phyloP scores from a whole-genome alignment of 2,888 invertebrate species.

The Ceratothoa steindachneri region DNA sequence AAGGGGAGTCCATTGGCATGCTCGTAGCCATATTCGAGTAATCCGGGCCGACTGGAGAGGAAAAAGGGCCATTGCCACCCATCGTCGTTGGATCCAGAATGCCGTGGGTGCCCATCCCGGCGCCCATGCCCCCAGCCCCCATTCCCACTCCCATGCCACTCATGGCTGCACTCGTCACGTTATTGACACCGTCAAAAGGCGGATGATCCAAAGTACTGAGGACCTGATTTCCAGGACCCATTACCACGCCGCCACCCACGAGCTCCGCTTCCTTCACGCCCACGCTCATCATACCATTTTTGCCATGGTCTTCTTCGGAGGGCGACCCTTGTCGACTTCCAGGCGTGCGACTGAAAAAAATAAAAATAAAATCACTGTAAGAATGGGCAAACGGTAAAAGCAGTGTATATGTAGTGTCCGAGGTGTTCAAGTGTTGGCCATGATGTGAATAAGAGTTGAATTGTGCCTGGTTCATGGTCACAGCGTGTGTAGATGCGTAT shows the following conservation, averaged over 20 bases:
- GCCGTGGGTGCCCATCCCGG: conserved; percentile 21
- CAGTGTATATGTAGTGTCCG: no score
- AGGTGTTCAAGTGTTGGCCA: no score
- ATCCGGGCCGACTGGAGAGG: conserved; percentile 36
- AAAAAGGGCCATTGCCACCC: conserved; percentile 32
- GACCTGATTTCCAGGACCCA: conserved; percentile 9
- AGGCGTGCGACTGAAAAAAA: conserved; percentile 63
- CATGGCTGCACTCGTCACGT: conserved; percentile 22
- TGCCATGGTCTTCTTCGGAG: conserved; percentile 72
- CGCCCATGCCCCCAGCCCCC: neutral
- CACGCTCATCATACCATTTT: conserved; percentile 54
- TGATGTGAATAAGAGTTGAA: no score
- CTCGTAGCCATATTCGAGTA: conserved; percentile 47
- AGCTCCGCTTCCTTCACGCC: conserved; percentile 20
- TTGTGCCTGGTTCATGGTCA: no score
- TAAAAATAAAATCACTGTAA: conserved; percentile 57
- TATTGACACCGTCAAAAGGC: conserved; percentile 21
- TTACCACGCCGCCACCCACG: conserved; percentile 17
- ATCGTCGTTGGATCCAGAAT: conserved; percentile 35
- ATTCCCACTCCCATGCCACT: conserved; percentile 13
- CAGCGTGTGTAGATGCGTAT: no score
- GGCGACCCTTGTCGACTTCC: conserved; percentile 89
- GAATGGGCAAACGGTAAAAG: no score
- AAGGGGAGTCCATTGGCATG: conserved; percentile 47
- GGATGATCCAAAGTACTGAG: conserved; percentile 16